A percentile compares a stretch with the other conserved stretches of the same genome.
Conservation (phyloP, 1,140 invertebrate species). For the Schlechtendalia chinensis region DNA sequence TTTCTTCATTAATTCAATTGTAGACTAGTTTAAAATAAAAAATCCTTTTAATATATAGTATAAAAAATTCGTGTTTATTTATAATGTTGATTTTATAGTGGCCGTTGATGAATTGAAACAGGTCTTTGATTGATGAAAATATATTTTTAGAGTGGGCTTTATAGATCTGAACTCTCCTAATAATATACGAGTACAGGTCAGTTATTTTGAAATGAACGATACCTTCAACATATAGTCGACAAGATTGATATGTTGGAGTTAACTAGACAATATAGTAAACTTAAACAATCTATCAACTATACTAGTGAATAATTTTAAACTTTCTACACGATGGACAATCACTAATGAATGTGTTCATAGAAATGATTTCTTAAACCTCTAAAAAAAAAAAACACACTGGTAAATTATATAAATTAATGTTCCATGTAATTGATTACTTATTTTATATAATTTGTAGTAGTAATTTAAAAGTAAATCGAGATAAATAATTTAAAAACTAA, state of each 20-base stretch:
- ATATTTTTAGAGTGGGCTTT: background rate
- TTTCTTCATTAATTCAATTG: too few species aligned
- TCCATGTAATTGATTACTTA: background rate
- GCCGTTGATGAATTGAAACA: background rate
- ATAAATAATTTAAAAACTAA: too few species aligned
- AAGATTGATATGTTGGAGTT: conserved; percentile 16
- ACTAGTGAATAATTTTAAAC: background rate
- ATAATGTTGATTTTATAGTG: background rate
- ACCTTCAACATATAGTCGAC: background rate
- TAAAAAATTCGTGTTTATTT: too few species aligned
- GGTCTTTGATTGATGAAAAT: conserved; percentile 12
- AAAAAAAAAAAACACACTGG: too few species aligned
- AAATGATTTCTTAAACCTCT: conserved; percentile 8
- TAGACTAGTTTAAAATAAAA: too few species aligned
- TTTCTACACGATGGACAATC: background rate
- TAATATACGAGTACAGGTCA: conserved; percentile 9
- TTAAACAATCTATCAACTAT: conserved; percentile 13
- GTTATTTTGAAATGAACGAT: conserved; percentile 7
- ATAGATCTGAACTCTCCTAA: background rate
- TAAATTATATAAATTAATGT: too few species aligned
- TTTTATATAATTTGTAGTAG: too few species aligned
- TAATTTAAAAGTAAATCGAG: too few species aligned
- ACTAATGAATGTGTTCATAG: background rate
- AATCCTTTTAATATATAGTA: too few species aligned
- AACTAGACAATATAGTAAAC: conserved; percentile 28